Evolutionary conservation across 2,888 invertebrate species (phyloP).

Genomic region (Melieria picta): DNA sequence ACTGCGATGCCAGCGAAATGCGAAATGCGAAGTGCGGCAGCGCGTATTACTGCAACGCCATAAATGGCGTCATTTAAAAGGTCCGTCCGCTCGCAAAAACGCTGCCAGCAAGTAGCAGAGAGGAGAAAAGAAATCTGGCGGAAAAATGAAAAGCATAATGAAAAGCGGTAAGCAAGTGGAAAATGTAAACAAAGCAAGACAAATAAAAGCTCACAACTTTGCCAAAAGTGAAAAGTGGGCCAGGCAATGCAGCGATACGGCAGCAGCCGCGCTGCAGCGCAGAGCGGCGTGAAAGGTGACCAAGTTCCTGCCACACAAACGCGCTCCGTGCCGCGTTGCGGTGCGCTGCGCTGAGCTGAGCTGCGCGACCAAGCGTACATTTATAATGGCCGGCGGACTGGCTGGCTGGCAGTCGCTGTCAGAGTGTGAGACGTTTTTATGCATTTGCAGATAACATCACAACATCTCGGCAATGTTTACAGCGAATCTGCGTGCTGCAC

Average conservation of each 20-base stretch:
- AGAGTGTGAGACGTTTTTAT: neutral
- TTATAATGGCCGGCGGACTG: neutral
- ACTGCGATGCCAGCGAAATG: no score
- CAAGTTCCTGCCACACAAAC: neutral
- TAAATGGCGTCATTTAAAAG: slow-evolving; percentile 25
- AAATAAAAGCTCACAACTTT: slow-evolving; percentile 9
- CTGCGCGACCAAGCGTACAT: neutral
- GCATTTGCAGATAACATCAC: slow-evolving; percentile 17
- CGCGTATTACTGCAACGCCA: slow-evolving; percentile 21
- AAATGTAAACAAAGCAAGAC: neutral
- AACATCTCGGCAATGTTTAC: no score
- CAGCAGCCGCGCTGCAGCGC: neutral
- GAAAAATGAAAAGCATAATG: neutral
- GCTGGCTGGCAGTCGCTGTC: no score
- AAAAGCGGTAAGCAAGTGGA: neutral
- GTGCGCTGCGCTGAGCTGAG: slow-evolving; percentile 1
- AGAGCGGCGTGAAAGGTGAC: neutral
- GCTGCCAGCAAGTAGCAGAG: neutral
- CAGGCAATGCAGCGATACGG: neutral
- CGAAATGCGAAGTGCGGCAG: slow-evolving; percentile 16
- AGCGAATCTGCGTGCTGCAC: no score
- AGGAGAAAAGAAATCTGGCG: neutral
- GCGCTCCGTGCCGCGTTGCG: neutral
- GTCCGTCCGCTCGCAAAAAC: neutral
- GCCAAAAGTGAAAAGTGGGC: neutral